Evolutionary conservation across 2,888 invertebrate genomes (phyloP), one percentile per base, ranked within the genome.

Genomic region (Xanthia icteritia): DNA sequence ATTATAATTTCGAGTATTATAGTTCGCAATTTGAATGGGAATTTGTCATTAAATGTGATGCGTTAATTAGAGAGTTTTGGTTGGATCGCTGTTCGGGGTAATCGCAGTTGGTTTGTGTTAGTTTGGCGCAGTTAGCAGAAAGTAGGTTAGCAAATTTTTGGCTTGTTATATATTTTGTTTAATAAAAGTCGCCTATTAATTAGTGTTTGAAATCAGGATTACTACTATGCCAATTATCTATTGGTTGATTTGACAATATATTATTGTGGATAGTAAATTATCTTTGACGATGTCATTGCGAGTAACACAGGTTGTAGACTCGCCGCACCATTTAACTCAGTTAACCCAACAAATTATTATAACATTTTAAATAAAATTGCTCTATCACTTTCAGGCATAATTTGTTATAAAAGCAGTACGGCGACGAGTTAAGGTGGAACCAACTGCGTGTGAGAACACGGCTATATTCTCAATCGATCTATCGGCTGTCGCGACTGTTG

Each of bases 1-100:
- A 73, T 83, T 84, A 82, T 81, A 75, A 83, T 84, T n/a, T n/a
- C n/a, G n/a, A n/a, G n/a, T 75, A 82, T 88, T 75, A 74, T 80
- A 81, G 76, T 82, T 82, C 42, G 73, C 64, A 73, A 77, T 84
- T 86, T 77, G 64, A 81, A 80, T 77, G 70, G 51, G 64, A 79
- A 72, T 81, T 78, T 66, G 66, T 70, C 54, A 54, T 74, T 54
- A 74, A 74, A 69, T 75, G 54, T 79, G 71, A 76, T 74, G 70
- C 42, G 64, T 63, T 82, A 71, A 65, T 78, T 73, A 73, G 48
- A 71, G 58, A 71, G 48, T 76, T 74, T 76, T 64, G 45, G 60
- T 56, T 64, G 75, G 70, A 69, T 73, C 36, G 48, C 69, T 58
- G 65, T 79, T 76, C 23, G 63, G 54, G 31, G 36, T 69, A 79